phyloP scores from a whole-genome alignment of 2,888 invertebrate genomes.

The Junonia oenone region DNA sequence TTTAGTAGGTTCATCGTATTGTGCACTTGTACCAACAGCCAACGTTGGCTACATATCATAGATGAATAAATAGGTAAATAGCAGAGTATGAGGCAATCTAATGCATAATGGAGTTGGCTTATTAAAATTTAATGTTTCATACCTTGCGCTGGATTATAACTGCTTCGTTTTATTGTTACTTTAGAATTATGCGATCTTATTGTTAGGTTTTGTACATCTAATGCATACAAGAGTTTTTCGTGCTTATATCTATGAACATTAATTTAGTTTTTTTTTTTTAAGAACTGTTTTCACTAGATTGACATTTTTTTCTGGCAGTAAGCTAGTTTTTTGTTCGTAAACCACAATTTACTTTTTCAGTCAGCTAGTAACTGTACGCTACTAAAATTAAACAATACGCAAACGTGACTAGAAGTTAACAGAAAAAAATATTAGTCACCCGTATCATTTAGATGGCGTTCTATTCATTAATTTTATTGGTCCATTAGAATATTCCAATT shows the following conservation, averaged over 20 bases:
- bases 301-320: not conserved
- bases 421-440: not conserved
- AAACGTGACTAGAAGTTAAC: not conserved
- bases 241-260: not conserved
- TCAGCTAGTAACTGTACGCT: not conserved
- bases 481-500: not conserved
- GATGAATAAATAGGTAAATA: constrained; percentile 33
- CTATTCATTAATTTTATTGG: not conserved
- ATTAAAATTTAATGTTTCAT: constrained; percentile 38
- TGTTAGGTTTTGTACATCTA: not conserved
- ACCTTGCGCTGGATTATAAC: constrained; percentile 6
- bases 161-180: not conserved
- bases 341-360: not conserved
- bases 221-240: not conserved
- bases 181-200: not conserved
- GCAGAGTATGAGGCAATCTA: constrained; percentile 38
- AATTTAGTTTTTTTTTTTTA: not conserved
- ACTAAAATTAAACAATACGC: not conserved
- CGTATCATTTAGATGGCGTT: not conserved
- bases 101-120: constrained; percentile 40
- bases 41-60: constrained; percentile 14
- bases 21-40: constrained; percentile 1
- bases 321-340: not conserved
- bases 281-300: not conserved
- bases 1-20: not conserved